Percentiles rank a stretch among this genome's conserved stretches.
Conservation (phyloP, 1,140 invertebrate genomes). For the Lysiphlebus fabarum region DNA sequence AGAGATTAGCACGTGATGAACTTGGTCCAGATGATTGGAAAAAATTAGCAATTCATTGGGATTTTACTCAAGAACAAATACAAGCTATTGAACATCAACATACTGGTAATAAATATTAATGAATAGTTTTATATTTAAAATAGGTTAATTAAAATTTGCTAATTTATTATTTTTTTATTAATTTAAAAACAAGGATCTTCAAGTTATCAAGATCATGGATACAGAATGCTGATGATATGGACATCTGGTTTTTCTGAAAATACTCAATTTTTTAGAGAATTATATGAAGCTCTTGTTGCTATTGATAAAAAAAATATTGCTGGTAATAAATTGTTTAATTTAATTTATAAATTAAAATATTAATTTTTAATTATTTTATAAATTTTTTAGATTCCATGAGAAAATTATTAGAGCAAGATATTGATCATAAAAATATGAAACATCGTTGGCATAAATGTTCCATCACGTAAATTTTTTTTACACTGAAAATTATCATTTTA, state of each 20-base stretch:
- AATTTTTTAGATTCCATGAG: constrained; percentile 52
- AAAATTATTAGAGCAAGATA: constrained; percentile 52
- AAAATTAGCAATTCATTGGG: constrained; percentile 67
- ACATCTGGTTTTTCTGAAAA: constrained; percentile 63
- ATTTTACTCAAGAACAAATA: constrained; percentile 71
- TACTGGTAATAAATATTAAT: constrained; percentile 67
- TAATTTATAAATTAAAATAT: no score
- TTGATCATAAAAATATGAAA: constrained; percentile 44
- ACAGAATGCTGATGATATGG: constrained; percentile 70
- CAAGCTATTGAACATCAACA: constrained; percentile 74
- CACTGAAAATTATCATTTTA: constrained; percentile 13
- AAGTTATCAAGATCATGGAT: constrained; percentile 75
- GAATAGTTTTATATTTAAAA: no score
- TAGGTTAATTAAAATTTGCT: background rate
- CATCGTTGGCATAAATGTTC: constrained; percentile 46
- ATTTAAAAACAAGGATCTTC: constrained; percentile 57
- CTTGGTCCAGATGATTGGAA: constrained; percentile 69
- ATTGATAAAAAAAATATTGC: constrained; percentile 64
- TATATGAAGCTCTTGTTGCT: constrained; percentile 64
- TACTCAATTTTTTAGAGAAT: constrained; percentile 61
- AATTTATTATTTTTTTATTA: background rate
- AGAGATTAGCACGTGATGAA: constrained; percentile 68
- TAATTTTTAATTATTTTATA: no score
- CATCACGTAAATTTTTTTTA: constrained; percentile 39
- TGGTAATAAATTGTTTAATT: constrained; percentile 39